A percentile compares a stretch with the other conserved stretches of the same genome.
Evolutionary conservation across 1,140 invertebrate species (phyloP).

Genomic region (Drosophila sechellia): DNA sequence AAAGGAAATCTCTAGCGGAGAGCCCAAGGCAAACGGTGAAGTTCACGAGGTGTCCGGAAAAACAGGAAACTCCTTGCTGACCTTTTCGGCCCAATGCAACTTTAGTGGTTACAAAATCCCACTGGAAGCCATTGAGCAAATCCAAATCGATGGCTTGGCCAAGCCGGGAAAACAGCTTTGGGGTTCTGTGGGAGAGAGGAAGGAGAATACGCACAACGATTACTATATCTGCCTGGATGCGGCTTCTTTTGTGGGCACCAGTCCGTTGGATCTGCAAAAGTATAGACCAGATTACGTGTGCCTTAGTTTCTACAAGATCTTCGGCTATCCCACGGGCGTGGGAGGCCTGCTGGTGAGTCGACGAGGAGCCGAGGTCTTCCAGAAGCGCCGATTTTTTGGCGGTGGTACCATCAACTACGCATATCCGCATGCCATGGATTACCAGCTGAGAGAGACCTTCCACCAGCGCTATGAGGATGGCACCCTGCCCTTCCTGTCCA

Average conservation of each 20-base stretch:
- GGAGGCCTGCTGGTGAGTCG: slow-evolving; percentile 94
- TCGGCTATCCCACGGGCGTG: slow-evolving; percentile 97
- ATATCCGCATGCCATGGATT: slow-evolving; percentile 88
- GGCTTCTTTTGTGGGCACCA: slow-evolving; percentile 92
- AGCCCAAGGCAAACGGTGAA: not conserved
- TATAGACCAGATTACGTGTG: slow-evolving; percentile 94
- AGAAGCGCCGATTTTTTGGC: slow-evolving; percentile 93
- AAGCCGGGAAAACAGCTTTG: slow-evolving; percentile 47
- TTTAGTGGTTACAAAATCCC: slow-evolving; percentile 97
- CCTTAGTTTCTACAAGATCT: slow-evolving; percentile 99
- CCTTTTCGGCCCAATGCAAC: slow-evolving; percentile 96
- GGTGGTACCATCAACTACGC: slow-evolving; percentile 95
- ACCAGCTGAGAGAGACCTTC: slow-evolving; percentile 88
- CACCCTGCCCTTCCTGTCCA: slow-evolving; percentile 94
- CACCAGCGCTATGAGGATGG: slow-evolving; percentile 97
- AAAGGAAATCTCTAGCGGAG: slow-evolving; percentile 79
- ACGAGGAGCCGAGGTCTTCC: slow-evolving; percentile 87
- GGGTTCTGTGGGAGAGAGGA: not conserved
- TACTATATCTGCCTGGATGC: slow-evolving; percentile 96
- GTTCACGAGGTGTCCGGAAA: too few species aligned
- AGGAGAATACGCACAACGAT: slow-evolving; percentile 75
- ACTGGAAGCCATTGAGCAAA: slow-evolving; percentile 88
- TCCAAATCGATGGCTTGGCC: slow-evolving; percentile 88
- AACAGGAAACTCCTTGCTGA: slow-evolving; percentile 89
- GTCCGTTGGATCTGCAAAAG: slow-evolving; percentile 89